Evolutionary conservation across 2,797 vertebrate species (phyloP), one percentile per base, ranked within the genome.

Genomic region (Euthynnus affinis): DNA sequence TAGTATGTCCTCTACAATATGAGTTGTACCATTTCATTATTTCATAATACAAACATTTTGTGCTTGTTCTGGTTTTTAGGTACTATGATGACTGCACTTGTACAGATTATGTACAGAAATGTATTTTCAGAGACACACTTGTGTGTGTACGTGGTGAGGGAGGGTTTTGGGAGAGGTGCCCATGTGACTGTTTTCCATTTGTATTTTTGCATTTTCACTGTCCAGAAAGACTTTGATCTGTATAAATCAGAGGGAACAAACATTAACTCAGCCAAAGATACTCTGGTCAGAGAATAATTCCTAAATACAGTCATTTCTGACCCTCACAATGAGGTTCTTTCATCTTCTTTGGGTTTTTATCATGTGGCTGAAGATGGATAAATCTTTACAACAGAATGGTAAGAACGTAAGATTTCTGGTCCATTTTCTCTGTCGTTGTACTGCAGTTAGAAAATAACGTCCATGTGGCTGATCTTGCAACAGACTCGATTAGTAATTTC

Each of bases 361-460:
- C 12, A 18, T 69, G 53, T 57, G 23, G 37, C 52, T 69, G 18
- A 57, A 46, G 10, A 4, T 57, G 18, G 40, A 69, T 18, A 12
- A 18, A 25, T 37, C 64, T 25, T 53, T 25, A 14, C 64, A 66
- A 12, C 64, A 66, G 32, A 51, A 17, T 18, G 49, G 64, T 66
- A 66, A 53, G 49, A 18, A 40, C 25, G 6, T 65, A 27, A 8
- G 27, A 25, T 42, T n/a, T 4, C 18, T 20, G 9, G 18, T 58
- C 18, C 29, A 34, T 9, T 44, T 62, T 27, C 9, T 62, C 23
- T 25, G 18, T 34, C 12, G 29, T 58, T 61, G 40, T 40, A 60
- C 58, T 23, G 34, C 10, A 32, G 29, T 32, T 32, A 32, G 5
- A 32, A 32, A 32, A 32, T 6, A 12, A 9, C 37, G 2, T 0